phyloP scores from a whole-genome alignment of 2,797 vertebrate species.

The Macrochelys suwanniensis region DNA sequence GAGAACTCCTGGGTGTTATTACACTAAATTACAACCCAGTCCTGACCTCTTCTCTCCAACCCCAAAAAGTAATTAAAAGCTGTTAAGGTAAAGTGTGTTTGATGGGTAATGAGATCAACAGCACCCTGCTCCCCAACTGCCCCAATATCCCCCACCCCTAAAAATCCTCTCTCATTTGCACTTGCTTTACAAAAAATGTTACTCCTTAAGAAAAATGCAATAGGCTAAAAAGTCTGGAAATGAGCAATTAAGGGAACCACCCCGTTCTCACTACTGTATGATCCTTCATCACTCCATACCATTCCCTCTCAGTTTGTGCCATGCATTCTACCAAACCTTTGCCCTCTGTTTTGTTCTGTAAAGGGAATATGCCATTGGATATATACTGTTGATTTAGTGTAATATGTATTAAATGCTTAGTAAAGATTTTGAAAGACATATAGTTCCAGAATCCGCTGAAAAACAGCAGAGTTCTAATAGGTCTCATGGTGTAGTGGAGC shows the following conservation, averaged over 20 bases:
- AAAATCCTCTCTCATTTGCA: fast-evolving
- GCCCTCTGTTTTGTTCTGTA: conserved; percentile 26
- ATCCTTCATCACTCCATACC: conserved; percentile 7
- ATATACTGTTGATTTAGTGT: not conserved
- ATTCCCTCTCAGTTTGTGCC: conserved; percentile 9
- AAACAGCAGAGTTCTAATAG: not conserved
- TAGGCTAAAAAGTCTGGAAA: not conserved
- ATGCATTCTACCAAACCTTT: not conserved
- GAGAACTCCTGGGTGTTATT: not conserved
- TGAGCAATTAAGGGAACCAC: not conserved
- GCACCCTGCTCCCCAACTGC: not conserved
- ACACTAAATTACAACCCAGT: not conserved
- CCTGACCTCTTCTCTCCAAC: not conserved
- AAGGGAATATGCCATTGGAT: not conserved
- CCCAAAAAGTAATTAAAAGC: not conserved
- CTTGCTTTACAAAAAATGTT: not conserved
- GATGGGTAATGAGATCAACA: not conserved
- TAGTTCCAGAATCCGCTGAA: not conserved
- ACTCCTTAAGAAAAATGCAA: not conserved
- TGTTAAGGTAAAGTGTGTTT: not conserved
- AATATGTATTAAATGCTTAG: not conserved
- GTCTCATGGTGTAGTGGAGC: fast-evolving
- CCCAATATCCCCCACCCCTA: not conserved
- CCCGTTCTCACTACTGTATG: not conserved
- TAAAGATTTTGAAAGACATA: not conserved